A percentile compares a stretch with the other conserved stretches of the same genome.
These are phyloP conservation scores for Adoxophyes honmai DNA, from an alignment of 1,140 invertebrate genomes.

Conservation along the genomic window DNA sequence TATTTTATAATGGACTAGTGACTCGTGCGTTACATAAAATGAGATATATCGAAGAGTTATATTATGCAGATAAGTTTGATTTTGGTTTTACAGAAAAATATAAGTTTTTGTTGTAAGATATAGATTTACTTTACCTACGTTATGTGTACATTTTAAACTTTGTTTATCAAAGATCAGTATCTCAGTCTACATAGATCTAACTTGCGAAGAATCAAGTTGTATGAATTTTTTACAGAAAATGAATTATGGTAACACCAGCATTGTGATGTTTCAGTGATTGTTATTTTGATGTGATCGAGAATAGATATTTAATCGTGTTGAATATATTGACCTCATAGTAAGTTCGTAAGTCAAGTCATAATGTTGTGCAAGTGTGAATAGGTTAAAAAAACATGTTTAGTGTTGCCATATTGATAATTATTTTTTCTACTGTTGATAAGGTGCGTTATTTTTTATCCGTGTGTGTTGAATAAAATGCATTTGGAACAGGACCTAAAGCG, in stretches of 20 bases:
- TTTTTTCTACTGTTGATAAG: slow-evolving; percentile 33
- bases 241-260: slow-evolving; percentile 16
- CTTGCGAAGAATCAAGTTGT: background rate
- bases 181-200: background rate
- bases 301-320: slow-evolving; percentile 26
- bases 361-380: slow-evolving; percentile 21
- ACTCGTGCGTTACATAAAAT: no score
- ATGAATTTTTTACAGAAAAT: background rate
- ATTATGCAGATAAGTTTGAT: no score
- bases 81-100: no score
- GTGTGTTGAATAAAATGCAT: slow-evolving; percentile 53
- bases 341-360: slow-evolving; percentile 14
- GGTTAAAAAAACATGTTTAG: slow-evolving; percentile 30
- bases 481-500: slow-evolving; percentile 52
- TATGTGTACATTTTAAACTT: no score
- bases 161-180: no score
- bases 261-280: slow-evolving; percentile 59
- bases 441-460: slow-evolving; percentile 38
- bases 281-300: slow-evolving; percentile 39
- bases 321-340: slow-evolving; percentile 22
- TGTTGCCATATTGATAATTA: slow-evolving; percentile 53
- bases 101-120: no score
- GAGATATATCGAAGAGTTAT: no score
- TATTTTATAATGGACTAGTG: no score
- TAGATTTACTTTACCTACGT: no score